Base-by-base conservation (phyloP, 1,140 invertebrate genomes). In the Eueides isabella region DNA sequence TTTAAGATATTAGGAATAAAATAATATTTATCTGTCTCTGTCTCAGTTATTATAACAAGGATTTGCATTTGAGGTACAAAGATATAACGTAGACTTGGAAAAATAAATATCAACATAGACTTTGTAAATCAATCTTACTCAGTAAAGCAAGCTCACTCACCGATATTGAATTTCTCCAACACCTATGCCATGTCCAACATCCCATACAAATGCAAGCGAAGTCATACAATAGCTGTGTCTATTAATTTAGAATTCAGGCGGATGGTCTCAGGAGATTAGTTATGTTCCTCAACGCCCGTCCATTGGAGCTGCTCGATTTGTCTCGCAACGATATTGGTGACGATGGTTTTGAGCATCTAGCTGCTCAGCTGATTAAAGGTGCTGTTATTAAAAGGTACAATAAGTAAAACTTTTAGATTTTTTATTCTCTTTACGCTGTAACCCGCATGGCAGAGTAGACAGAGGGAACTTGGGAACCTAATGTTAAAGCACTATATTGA, bases 251-350 rank as follows among this genome's bases (percentile, higher is more conserved):
- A 71, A 93, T 94, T 66, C 88, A 88, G 30, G 29, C 78, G 0
- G 71, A 74, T 9, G 93, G 94, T 14, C 76, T 86, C 1, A 80
- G 82, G 67, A 83, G 79, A 68, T 62, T 94, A 0, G 66, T 85
- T 26, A 74, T 86, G 11, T 85, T 87, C 0, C 44, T 69, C 14
- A 55, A 31, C 5, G 31, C 48, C 5, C 67, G 67, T 23, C 26
- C 55, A 7, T 23, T 69, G 33, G 55, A 62, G n/a, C 71, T 85
- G 35, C 73, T 95, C 5, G 89, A 94, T 81, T 81, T 95, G 29
- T 89, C 85, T 35, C 71, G 76, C 35, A 94, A 94, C 66, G 74
- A 92, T 6, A 75, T 95, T 28, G 79, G 82, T 2, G 90, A 93
- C 33, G 80, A 90, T 7, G 94, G 94, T 0, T 77, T 94, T 5